These are phyloP conservation scores for Orchesellides sinensis DNA, from an alignment of 2,888 invertebrate genomes.

Conservation along the genomic window DNA sequence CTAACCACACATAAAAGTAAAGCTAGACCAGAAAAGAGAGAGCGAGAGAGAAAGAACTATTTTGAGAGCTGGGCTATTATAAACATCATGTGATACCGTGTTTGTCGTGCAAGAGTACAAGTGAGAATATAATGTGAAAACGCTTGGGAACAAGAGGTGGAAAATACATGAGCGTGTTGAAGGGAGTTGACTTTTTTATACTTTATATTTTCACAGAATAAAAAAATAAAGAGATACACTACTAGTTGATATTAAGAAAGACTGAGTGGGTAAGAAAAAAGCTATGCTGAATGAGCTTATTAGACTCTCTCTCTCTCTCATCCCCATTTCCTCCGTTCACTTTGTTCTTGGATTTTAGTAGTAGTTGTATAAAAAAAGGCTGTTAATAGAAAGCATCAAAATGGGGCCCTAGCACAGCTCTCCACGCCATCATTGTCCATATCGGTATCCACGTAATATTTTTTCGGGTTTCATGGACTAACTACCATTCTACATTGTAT, in stretches of 20 bases:
- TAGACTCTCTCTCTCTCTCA: conserved; percentile 16
- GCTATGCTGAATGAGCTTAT: conserved; percentile 47
- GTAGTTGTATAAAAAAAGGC: neutral
- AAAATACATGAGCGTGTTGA: conserved; percentile 48
- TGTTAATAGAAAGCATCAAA: conserved; percentile 18
- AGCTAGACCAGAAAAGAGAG: neutral
- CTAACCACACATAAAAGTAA: conserved; percentile 32
- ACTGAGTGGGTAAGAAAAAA: conserved; percentile 19
- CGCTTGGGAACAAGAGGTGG: conserved; percentile 42
- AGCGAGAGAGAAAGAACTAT: neutral
- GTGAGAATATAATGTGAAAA: conserved; percentile 63
- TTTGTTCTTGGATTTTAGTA: neutral
- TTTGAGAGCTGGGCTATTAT: conserved; percentile 54
- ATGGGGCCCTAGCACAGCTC: too few species aligned
- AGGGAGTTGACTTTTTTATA: conserved; percentile 38
- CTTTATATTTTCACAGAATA: conserved; percentile 19
- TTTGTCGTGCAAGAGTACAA: conserved; percentile 50
- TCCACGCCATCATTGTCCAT: too few species aligned
- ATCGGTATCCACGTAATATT: too few species aligned
- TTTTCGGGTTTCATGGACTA: too few species aligned
- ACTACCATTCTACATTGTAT: too few species aligned
- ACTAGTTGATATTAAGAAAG: conserved; percentile 15
- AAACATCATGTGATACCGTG: conserved; percentile 35
- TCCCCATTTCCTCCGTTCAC: neutral
- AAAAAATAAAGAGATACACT: conserved; percentile 3